Conservation (phyloP, 1,140 invertebrate genomes). For the Drosophila azteca region DNA sequence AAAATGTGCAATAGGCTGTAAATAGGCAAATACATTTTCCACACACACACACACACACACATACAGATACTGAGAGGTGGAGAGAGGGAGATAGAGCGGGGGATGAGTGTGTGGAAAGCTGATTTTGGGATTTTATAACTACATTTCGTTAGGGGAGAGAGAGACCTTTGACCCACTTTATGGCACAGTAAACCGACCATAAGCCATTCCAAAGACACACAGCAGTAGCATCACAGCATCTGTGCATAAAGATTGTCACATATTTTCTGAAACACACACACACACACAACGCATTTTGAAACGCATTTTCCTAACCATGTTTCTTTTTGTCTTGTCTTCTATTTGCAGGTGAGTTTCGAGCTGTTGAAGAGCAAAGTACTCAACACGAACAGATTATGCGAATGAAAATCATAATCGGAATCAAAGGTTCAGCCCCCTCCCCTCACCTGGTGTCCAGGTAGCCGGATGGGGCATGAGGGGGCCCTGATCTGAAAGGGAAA, state of each 20-base stretch:
- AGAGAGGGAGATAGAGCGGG: background rate
- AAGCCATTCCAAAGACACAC: constrained; percentile 14
- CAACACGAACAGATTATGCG: constrained; percentile 38
- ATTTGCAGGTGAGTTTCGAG: constrained; percentile 68
- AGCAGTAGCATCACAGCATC: background rate
- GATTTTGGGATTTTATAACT: constrained; percentile 55
- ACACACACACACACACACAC: constrained; percentile 20
- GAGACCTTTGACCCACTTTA: constrained; percentile 49
- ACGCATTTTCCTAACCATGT: constrained; percentile 37
- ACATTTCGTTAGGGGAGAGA: constrained; percentile 26
- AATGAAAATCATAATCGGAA: constrained; percentile 4
- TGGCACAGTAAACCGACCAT: constrained; percentile 23
- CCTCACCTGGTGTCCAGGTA: constrained; percentile 31
- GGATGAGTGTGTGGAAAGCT: constrained; percentile 30
- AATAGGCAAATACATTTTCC: constrained; percentile 74
- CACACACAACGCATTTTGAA: constrained; percentile 20
- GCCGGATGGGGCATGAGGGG: too few relatives aligned
- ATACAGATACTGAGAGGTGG: background rate
- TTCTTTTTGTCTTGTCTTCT: constrained; percentile 25
- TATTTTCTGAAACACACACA: constrained; percentile 15
- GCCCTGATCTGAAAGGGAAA: too few relatives aligned
- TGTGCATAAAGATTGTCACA: constrained; percentile 44
- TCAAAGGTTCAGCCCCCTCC: constrained; percentile 1
- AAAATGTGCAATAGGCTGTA: constrained; percentile 79
- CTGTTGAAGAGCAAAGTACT: constrained; percentile 71